A percentile compares a stretch with the other conserved stretches of the same genome.
Evolutionary conservation across 2,888 invertebrate species (phyloP).

Genomic region (Nymphalis urticae): DNA sequence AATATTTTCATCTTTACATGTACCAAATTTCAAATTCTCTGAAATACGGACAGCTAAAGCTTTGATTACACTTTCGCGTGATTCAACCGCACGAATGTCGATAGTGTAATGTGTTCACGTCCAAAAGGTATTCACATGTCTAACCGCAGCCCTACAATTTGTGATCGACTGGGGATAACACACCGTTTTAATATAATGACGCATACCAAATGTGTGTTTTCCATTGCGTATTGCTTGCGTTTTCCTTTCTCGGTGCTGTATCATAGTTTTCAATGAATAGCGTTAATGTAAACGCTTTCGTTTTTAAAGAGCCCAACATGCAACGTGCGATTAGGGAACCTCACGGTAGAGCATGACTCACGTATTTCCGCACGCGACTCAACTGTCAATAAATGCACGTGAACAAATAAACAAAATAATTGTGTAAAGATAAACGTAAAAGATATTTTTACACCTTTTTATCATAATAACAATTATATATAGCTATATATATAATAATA

Average conservation of each 20-base stretch:
- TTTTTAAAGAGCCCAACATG: slow-evolving; percentile 10
- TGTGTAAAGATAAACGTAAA: slow-evolving; percentile 6
- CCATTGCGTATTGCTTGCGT: slow-evolving; percentile 21
- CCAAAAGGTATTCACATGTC: slow-evolving; percentile 42
- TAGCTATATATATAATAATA: no score
- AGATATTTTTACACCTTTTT: not conserved
- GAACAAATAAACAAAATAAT: slow-evolving; percentile 35
- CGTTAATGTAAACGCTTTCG: not conserved
- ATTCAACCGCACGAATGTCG: slow-evolving; percentile 40
- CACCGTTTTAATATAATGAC: slow-evolving; percentile 26
- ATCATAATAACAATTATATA: not conserved
- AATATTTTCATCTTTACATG: slow-evolving; percentile 15
- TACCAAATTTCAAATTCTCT: slow-evolving; percentile 30
- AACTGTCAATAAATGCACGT: slow-evolving; percentile 51
- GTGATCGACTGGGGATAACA: slow-evolving; percentile 37
- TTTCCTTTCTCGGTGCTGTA: not conserved
- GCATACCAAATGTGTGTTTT: slow-evolving; percentile 19
- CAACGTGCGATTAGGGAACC: slow-evolving; percentile 39
- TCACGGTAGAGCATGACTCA: slow-evolving; percentile 55
- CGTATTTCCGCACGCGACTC: slow-evolving; percentile 56
- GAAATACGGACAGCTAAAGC: slow-evolving; percentile 32
- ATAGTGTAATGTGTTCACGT: slow-evolving; percentile 38
- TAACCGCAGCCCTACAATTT: slow-evolving; percentile 42
- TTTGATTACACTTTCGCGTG: slow-evolving; percentile 44
- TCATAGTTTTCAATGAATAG: slow-evolving; percentile 27